phyloP scores from a whole-genome alignment of 2,888 invertebrate species.

The Biston stratarius region DNA sequence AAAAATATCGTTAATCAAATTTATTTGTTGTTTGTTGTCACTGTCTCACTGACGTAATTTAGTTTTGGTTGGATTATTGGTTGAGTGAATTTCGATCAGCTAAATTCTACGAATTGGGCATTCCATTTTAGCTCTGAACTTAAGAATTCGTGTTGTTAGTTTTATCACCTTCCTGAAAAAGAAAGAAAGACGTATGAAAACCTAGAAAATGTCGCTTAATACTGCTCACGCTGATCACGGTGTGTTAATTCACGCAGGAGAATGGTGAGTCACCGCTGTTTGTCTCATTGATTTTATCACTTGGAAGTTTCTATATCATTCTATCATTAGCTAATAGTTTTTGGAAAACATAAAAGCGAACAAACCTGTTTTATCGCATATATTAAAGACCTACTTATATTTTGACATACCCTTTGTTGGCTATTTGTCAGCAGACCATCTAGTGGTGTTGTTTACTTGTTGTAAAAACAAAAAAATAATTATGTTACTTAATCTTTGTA shows the following conservation, averaged over 20 bases:
- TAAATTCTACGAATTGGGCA: no score
- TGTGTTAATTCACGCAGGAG: slow-evolving; percentile 97
- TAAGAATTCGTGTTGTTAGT: background rate
- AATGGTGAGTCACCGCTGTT: slow-evolving; percentile 91
- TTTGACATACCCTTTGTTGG: background rate
- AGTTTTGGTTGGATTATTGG: no score
- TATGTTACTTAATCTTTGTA: background rate
- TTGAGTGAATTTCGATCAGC: no score
- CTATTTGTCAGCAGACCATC: background rate
- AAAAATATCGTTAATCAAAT: no score
- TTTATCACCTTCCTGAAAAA: background rate
- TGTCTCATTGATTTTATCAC: slow-evolving; percentile 41
- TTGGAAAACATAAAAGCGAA: background rate
- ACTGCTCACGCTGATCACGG: slow-evolving; percentile 98
- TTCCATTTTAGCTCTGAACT: no score
- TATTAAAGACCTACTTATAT: background rate
- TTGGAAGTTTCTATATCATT: slow-evolving; percentile 55
- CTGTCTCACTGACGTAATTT: no score
- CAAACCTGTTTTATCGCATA: background rate
- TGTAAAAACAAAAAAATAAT: background rate
- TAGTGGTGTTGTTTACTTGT: background rate
- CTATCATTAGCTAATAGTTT: slow-evolving; percentile 5
- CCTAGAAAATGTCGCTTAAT: slow-evolving; percentile 94
- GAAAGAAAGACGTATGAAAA: slow-evolving; percentile 4
- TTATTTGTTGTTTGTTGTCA: no score